Evolutionary conservation across 1,140 invertebrate species (phyloP), one percentile per base, ranked within the genome.

Genomic region (Anastrepha obliqua): DNA sequence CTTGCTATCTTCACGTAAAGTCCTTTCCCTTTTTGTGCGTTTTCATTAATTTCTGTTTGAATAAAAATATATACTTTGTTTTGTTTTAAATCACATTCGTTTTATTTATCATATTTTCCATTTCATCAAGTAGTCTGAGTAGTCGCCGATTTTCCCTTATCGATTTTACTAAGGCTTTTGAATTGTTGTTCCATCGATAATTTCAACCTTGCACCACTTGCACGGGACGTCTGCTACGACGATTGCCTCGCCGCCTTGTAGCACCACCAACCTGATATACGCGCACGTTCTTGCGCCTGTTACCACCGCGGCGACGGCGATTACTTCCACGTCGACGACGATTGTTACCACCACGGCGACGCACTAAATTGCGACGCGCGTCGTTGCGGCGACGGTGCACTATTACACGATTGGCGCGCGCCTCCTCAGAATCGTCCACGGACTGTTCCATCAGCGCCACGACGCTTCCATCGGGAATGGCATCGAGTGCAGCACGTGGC

Each of bases 401-500:
- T 20, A 91, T 87, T 8, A 92, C 91, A 2, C 92, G 91, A 64
- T 92, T 92, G 89, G 92, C 90, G 9, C 92, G 91, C 11, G 51
- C 78, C 70, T 92, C 90, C 29, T 89, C 91, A 8, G 85, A n/a
- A n/a, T 47, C 60, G 60, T 20, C n/a, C 20, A 86, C 47, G 1
- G 91, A 88, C 11, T 90, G 89, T 70, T 92, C 92, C 91, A 92
- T 91, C 2, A 92, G 88, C 2, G 92, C 92, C 3, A 92, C 91
- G 0, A 92, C 91, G 15, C 91, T 91, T 47, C 92, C 92, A 42
- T 92, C 90, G 70, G 92, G 92, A n/a, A 92, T 92, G 89, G 91
- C 89, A 62, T 92, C 90, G 58, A 92, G 89, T 0, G 90, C 90
- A 85, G 91, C 89, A 17, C 91, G 92, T 9, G 92, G 92, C 87